Evolutionary conservation across 2,113 vertebrate species (phyloP), one percentile per base, ranked within the genome.

Genomic region (Anser brachyrhynchus): DNA sequence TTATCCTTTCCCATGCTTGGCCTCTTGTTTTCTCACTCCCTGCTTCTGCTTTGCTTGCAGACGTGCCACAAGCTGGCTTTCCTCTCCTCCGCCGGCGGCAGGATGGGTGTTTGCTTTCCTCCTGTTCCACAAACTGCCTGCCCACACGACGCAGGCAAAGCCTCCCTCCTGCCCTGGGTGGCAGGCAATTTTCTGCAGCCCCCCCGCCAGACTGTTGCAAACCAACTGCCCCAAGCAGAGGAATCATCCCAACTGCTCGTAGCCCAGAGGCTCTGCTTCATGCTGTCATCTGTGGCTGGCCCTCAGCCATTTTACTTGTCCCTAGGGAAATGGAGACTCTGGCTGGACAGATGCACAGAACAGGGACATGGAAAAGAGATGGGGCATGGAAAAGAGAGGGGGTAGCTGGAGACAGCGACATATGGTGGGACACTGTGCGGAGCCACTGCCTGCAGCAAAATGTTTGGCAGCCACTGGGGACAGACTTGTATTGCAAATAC

Each of bases 381-480:
- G 3, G 20, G 25, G 28, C 0, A 0, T 19, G 22, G n/a, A n/a
- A n/a, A n/a, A n/a, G n/a, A n/a, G n/a, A 79, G 43, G 81, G 33
- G 18, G 54, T 28, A 49, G 52, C 52, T 75, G 39, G 62, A 87
- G 62, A 41, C 2, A 12, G 23, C 5, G 13, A 89, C 93, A 87
- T 91, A 89, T 11, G 78, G 81, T 3, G 3, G 62, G 67, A 23
- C 64, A 41, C 4, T 10, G 31, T 13, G 44, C 55, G 94, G 35
- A 89, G 76, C 61, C 54, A 13, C 66, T 4, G 41, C 62, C 78
- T 80, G 84, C 73, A 83, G 71, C 54, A 43, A 55, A 83, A 70
- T 46, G 6, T 89, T 92, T 85, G 78, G 21, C 77, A 91, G 89
- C 74, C 14, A 0, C 73, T 82, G 93, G 89, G 75, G 91, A 93